These are phyloP conservation scores for Diplodus puntazzo DNA, from an alignment of 2,797 vertebrate genomes.

Conservation along the genomic window DNA sequence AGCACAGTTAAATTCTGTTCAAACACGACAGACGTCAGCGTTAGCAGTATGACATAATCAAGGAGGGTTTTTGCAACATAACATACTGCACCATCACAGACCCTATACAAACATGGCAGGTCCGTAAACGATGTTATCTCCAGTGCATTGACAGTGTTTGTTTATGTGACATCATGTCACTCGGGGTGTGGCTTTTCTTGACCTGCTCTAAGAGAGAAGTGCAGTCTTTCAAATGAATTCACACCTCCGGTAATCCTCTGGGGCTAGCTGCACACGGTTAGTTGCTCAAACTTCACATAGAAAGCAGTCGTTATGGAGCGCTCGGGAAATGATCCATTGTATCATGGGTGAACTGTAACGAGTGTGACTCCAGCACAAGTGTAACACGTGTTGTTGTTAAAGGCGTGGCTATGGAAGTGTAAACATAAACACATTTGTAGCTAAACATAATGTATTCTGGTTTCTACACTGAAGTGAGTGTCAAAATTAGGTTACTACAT, in stretches of 20 bases:
- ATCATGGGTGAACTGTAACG: too few species aligned
- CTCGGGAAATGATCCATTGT: too few species aligned
- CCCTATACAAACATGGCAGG: constrained; percentile 32
- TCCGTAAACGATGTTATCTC: constrained; percentile 41
- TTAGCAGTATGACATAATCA: constrained; percentile 10
- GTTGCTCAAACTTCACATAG: too few species aligned
- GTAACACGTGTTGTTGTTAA: too few species aligned
- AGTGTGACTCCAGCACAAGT: too few species aligned
- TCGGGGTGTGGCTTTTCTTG: constrained; percentile 48
- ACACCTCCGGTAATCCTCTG: neutral
- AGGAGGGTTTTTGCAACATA: neutral
- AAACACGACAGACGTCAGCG: neutral
- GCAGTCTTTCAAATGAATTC: constrained; percentile 12
- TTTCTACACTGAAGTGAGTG: too few species aligned
- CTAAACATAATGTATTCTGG: too few species aligned
- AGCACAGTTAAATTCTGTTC: neutral
- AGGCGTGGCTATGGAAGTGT: too few species aligned
- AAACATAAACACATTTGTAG: too few species aligned
- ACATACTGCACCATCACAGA: constrained; percentile 24
- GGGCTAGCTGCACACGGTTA: too few species aligned
- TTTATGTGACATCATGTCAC: constrained; percentile 42
- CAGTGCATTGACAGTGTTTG: constrained; percentile 9
- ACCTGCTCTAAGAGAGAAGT: constrained; percentile 1
- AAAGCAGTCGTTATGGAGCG: too few species aligned
- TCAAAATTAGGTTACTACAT: too few species aligned